Evolutionary conservation across 2,888 invertebrate genomes (phyloP), one percentile per base, ranked within the genome.

Genomic region (Ethmia dodecea): DNA sequence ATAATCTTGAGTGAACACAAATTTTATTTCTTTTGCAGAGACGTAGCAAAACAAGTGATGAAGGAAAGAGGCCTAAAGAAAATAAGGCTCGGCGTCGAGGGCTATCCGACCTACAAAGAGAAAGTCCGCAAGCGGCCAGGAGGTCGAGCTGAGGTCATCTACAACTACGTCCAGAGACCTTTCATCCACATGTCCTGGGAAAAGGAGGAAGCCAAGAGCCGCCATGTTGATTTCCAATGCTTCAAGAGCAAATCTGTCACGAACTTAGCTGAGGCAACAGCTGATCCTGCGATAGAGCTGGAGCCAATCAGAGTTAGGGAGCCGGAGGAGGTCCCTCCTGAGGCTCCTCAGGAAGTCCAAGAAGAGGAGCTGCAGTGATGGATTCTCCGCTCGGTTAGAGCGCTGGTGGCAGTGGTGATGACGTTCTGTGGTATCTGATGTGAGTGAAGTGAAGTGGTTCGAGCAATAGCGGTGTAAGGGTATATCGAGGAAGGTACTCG

Each of bases 111-210:
- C 0, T 97, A 99, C 87, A 99, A 99, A 69, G 99, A 99, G 70
- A 99, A 99, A 72, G 33, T 39, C 1, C 97, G 97, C 77, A 94
- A 95, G 62, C 89, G 99, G 12, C 95, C 98, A 0, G 98, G 98
- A 1, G 97, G 97, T 0, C 88, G 98, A 3, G 94, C 98, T 0
- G 99, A 99, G 81, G 83, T 99, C 2, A 98, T 99, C 48, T 99
- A 99, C 87, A 99, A 99, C 81, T 99, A 99, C 74, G 99, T 99
- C 0, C 99, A 99, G 70, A 89, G 99, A 1, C 99, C 99, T 0
- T 99, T 99, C 77, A 95, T 99, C 34, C 97, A 98, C 66, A 97
- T 97, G 95, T 97, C 97, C 0, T 99, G 99, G 99, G 99, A 99
- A 71, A 99, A 99, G 61, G 99, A 99, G 64, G 99, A 99, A 62